Percentiles rank a stretch among this genome's conserved stretches.
Conservation (phyloP, 2,797 vertebrate genomes). For the Coregonus suidteri region DNA sequence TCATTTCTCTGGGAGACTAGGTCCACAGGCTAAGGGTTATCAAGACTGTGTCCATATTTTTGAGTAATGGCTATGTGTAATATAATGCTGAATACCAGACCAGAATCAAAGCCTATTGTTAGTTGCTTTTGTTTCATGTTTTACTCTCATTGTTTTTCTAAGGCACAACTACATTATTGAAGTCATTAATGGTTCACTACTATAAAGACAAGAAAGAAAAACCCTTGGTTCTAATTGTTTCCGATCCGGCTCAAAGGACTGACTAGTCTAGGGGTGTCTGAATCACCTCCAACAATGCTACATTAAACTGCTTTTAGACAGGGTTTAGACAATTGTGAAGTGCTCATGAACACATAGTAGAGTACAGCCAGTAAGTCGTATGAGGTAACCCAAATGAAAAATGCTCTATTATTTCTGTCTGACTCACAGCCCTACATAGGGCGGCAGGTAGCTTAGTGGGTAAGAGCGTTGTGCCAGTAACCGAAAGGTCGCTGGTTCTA, state of each 20-base stretch:
- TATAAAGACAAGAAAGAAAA: not conserved
- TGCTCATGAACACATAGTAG: not conserved
- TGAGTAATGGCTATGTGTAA: not conserved
- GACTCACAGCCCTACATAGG: not conserved
- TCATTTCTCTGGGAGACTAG: constrained; percentile 1
- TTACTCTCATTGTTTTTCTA: not conserved
- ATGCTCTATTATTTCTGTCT: not conserved
- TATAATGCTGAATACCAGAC: constrained; percentile 13
- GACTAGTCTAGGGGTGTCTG: not conserved
- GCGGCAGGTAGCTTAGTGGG: too few relatives aligned
- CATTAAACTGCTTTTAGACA: not conserved
- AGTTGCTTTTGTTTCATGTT: not conserved
- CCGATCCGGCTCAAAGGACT: not conserved
- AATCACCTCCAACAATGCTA: not conserved
- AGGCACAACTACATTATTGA: not conserved
- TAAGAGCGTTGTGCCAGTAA: too few relatives aligned
- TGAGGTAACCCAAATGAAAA: not conserved
- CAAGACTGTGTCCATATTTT: not conserved
- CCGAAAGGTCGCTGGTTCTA: too few relatives aligned
- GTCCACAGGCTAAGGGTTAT: constrained; percentile 4
- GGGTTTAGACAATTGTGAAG: not conserved
- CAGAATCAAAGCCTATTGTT: constrained; percentile 29
- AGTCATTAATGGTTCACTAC: not conserved
- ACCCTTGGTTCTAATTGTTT: not conserved
- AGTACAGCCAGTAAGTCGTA: not conserved